These are phyloP conservation scores for Leptestheria dahalacensis DNA, from an alignment of 1,140 invertebrate species.

Conservation along the genomic window DNA sequence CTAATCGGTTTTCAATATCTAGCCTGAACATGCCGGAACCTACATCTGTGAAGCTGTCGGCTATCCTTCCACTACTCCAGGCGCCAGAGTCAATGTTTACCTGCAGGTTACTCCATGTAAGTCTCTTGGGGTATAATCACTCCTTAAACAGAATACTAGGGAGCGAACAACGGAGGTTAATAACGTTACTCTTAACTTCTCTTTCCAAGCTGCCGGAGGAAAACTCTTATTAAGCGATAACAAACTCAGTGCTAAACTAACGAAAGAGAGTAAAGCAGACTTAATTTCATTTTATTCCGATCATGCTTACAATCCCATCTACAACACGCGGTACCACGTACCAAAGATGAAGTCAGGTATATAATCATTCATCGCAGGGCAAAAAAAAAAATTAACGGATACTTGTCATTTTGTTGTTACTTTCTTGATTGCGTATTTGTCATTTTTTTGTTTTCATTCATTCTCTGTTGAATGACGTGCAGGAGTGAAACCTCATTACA, in stretches of 20 bases:
- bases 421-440: background rate
- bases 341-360: background rate
- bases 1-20: conserved; percentile 13
- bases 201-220: background rate
- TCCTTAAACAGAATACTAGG: conserved; percentile 3
- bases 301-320: conserved; percentile 6
- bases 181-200: background rate
- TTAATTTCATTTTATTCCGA: conserved; percentile 11
- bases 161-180: no score
- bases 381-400: no score
- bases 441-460: no score
- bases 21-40: conserved; percentile 52
- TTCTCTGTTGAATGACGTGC: background rate
- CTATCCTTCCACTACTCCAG: conserved; percentile 37
- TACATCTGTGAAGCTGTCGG: conserved; percentile 68
- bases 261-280: background rate
- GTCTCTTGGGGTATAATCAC: conserved; percentile 24
- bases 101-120: conserved; percentile 57
- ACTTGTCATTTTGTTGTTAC: background rate
- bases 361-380: background rate
- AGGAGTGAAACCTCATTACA: background rate
- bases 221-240: background rate
- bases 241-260: background rate
- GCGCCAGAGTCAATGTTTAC: conserved; percentile 40
- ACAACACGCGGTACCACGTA: background rate